A percentile compares a stretch with the other conserved stretches of the same genome.
Evolutionary conservation across 2,113 vertebrate genomes (phyloP).

Genomic region (Hipposideros armiger): DNA sequence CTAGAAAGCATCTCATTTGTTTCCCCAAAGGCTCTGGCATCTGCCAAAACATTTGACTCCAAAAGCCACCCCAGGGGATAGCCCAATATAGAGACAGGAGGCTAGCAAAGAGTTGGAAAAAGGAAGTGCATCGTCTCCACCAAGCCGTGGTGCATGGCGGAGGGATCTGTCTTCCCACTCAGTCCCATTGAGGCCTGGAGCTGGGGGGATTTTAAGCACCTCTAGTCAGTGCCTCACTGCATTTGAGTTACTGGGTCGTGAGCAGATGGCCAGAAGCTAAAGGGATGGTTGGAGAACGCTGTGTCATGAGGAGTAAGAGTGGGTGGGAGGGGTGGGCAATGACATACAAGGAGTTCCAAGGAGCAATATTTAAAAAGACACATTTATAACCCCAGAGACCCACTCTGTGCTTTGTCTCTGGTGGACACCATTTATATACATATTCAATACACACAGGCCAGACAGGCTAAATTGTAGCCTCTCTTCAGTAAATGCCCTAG

Average conservation of each 20-base stretch:
- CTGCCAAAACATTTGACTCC: constrained; percentile 75
- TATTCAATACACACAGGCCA: constrained; percentile 1
- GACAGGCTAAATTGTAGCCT: background rate
- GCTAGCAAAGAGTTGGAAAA: constrained; percentile 45
- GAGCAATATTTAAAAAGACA: background rate
- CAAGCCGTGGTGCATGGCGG: background rate
- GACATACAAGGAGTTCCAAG: background rate
- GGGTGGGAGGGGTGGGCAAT: fast-evolving
- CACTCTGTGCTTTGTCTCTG: background rate
- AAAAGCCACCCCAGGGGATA: constrained; percentile 51
- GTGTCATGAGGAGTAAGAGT: background rate
- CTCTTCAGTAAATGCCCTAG: constrained; percentile 67
- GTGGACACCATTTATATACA: background rate
- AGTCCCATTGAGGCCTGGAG: background rate
- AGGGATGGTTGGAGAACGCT: constrained; percentile 88
- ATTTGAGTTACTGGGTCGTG: constrained; percentile 81
- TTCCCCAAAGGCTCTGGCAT: constrained; percentile 74
- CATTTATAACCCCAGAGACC: background rate
- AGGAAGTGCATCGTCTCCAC: constrained; percentile 21
- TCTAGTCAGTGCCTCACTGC: constrained; percentile 48
- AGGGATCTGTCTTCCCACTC: background rate
- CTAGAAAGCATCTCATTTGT: constrained; percentile 71
- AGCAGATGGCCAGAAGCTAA: constrained; percentile 91
- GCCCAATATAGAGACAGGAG: background rate
- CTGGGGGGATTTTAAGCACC: background rate